Conservation (phyloP, 2,797 vertebrate genomes). For the Alfaro cultratus region DNA sequence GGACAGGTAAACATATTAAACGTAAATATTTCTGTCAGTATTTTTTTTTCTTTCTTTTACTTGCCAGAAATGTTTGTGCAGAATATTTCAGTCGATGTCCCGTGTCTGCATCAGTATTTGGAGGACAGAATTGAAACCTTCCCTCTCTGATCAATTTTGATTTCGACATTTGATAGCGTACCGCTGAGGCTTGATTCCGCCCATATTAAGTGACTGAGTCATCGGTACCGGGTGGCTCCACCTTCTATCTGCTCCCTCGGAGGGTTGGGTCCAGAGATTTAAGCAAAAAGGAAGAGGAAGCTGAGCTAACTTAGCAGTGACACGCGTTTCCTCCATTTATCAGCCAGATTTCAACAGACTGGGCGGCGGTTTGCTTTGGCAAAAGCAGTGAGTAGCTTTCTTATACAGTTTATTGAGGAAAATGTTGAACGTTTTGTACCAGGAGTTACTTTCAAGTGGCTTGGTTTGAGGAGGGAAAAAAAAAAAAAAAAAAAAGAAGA, state of each 20-base stretch:
- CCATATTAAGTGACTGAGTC: constrained; percentile 31
- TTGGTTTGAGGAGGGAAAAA: not conserved
- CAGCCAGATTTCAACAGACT: not conserved
- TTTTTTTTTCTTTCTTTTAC: not conserved
- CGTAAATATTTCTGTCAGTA: not conserved
- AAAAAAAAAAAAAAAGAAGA: not conserved
- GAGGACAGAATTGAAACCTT: not conserved
- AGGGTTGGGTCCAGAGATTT: constrained; percentile 53
- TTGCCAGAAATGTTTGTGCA: not conserved
- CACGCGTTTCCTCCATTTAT: not conserved
- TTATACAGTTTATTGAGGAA: fast-evolving
- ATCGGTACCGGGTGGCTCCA: constrained; percentile 53
- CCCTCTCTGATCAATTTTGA: not conserved
- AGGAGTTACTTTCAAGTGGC: not conserved
- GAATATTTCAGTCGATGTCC: not conserved
- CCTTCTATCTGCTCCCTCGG: constrained; percentile 57
- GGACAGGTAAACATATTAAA: not conserved
- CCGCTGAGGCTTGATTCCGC: constrained; percentile 17
- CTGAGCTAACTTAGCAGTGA: constrained; percentile 9
- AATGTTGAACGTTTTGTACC: not conserved
- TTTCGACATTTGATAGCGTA: constrained; percentile 4
- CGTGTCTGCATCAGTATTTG: not conserved
- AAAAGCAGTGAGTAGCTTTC: constrained; percentile 19
- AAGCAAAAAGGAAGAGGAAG: constrained; percentile 61
- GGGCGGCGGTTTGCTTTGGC: not conserved